phyloP scores from a whole-genome alignment of 2,797 vertebrate species.

The Dicrostonyx torquatus region DNA sequence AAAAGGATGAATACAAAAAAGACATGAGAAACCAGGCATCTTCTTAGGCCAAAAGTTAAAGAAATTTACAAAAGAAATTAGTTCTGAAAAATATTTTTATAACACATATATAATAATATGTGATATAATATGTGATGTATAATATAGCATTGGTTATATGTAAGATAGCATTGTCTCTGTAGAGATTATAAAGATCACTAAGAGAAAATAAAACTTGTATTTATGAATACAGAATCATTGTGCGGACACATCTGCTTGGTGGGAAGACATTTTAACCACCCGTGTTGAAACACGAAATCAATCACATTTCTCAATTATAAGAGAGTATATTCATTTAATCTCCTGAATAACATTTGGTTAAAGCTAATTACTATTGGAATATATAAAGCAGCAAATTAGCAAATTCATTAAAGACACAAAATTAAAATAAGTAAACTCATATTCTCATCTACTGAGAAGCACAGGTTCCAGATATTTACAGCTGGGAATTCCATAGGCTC shows the following conservation, averaged over 20 bases:
- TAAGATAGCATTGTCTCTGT: neutral
- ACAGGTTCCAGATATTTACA: neutral
- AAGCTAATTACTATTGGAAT: constrained; percentile 4
- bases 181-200: constrained; percentile 21
- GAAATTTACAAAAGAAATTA: constrained; percentile 8
- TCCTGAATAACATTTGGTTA: neutral
- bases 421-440: constrained; percentile 35
- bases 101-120: neutral
- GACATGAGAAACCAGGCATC: neutral
- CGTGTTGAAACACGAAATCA: constrained; percentile 5
- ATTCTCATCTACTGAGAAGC: neutral
- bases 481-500: neutral
- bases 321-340: neutral
- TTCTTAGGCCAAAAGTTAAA: neutral
- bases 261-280: neutral
- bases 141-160: neutral
- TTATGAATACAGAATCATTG: neutral
- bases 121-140: neutral
- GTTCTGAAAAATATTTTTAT: constrained; percentile 19
- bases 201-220: constrained; percentile 12
- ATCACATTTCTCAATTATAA: neutral
- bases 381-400: neutral
- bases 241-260: neutral
- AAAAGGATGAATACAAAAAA: neutral
- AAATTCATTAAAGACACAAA: constrained; percentile 2